Evolutionary conservation across 2,797 vertebrate species (phyloP).

Genomic region (Sternotherus odoratus): DNA sequence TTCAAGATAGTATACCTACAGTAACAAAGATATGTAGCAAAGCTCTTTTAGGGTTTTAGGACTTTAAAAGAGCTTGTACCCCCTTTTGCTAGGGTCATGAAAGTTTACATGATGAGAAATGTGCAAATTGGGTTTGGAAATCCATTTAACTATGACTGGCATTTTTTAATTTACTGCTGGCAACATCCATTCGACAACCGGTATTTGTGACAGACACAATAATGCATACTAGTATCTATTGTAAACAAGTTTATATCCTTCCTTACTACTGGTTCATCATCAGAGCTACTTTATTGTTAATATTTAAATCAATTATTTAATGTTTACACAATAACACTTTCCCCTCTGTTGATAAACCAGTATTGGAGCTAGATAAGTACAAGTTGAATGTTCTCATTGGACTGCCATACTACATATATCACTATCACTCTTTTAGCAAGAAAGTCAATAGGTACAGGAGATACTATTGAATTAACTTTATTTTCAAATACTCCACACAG

Average conservation of each 20-base stretch:
- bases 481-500: neutral
- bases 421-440: neutral
- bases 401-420: neutral
- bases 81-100: slow-evolving; percentile 29
- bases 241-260: neutral
- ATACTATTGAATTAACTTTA: neutral
- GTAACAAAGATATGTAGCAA: slow-evolving; percentile 28
- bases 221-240: neutral
- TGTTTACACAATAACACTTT: slow-evolving; percentile 46
- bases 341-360: slow-evolving; percentile 44
- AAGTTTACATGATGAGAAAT: slow-evolving; percentile 55
- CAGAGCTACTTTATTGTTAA: slow-evolving; percentile 54
- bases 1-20: slow-evolving; percentile 43
- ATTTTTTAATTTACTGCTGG: slow-evolving; percentile 44
- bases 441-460: neutral
- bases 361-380: slow-evolving; percentile 2
- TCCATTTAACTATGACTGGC: neutral
- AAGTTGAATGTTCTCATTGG: neutral
- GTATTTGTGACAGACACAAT: neutral
- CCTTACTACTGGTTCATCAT: slow-evolving; percentile 48
- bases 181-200: slow-evolving; percentile 1
- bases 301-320: slow-evolving; percentile 38
- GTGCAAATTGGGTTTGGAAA: slow-evolving; percentile 31
- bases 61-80: slow-evolving; percentile 41
- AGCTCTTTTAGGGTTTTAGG: slow-evolving; percentile 44